These are phyloP conservation scores for Bubo blakistoni DNA, from an alignment of 2,113 vertebrate genomes.

Conservation along the genomic window DNA sequence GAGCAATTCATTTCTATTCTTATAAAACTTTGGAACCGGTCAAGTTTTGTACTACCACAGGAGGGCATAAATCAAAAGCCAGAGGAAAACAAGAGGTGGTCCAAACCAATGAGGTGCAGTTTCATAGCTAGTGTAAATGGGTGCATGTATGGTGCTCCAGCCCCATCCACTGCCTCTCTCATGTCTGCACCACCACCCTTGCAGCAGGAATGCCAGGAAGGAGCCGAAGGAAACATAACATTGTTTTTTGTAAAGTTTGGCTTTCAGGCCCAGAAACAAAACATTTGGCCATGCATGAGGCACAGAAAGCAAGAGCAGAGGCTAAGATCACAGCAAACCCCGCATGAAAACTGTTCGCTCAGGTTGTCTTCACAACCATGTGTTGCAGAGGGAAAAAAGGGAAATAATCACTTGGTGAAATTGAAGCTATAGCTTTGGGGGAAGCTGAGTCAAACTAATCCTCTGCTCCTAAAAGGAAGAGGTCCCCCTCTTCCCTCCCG, in stretches of 20 bases:
- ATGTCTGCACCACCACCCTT: neutral
- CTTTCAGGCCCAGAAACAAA: neutral
- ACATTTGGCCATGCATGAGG: accelerated
- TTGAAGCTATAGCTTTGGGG: neutral
- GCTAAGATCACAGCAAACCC: neutral
- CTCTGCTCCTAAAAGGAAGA: neutral
- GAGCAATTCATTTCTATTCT: neutral
- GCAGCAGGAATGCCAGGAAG: neutral
- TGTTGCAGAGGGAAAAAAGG: neutral
- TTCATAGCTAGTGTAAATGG: accelerated
- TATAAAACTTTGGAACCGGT: neutral
- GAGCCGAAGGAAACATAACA: neutral
- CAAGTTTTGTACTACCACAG: neutral
- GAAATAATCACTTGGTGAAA: neutral
- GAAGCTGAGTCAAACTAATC: neutral
- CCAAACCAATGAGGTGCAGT: accelerated
- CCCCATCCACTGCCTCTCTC: neutral
- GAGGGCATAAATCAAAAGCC: neutral
- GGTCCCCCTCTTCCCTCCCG: neutral
- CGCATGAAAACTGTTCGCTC: neutral
- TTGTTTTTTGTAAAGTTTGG: neutral
- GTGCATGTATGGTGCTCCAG: neutral
- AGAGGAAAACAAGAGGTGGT: neutral
- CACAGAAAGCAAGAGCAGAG: neutral
- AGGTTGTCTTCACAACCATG: neutral